Evolutionary conservation across 2,888 invertebrate species (phyloP).

Genomic region (Aradus depressus): DNA sequence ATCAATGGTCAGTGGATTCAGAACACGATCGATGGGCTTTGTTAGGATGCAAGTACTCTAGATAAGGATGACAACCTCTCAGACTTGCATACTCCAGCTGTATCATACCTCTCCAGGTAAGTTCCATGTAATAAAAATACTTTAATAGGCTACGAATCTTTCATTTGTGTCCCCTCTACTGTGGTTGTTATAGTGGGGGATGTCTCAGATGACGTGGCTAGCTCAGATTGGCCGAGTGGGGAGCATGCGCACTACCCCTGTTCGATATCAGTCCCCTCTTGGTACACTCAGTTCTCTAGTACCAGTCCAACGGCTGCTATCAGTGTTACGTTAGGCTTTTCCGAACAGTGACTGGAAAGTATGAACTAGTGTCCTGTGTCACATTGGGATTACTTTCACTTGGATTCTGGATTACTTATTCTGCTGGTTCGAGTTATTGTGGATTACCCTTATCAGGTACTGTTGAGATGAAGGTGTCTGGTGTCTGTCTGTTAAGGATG

Average conservation of each 20-base stretch:
- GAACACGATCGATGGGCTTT: too few relatives aligned
- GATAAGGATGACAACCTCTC: not conserved
- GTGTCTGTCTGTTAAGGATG: too few relatives aligned
- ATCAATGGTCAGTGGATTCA: too few relatives aligned
- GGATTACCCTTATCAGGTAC: conserved; percentile 10
- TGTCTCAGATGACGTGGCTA: conserved; percentile 19
- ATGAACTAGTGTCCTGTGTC: conserved; percentile 11
- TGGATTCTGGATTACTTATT: not conserved
- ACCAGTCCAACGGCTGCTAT: too few relatives aligned
- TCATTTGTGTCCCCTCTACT: conserved; percentile 22
- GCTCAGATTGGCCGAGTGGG: conserved; percentile 9
- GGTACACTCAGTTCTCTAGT: not conserved
- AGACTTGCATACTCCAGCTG: not conserved
- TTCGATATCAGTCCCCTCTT: conserved; percentile 19
- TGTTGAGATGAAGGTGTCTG: too few relatives aligned
- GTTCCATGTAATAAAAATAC: conserved; percentile 12
- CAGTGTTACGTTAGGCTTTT: not conserved
- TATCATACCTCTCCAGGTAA: too few relatives aligned
- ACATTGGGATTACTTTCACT: conserved; percentile 12
- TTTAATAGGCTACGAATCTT: conserved; percentile 19
- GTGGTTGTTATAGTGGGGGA: conserved; percentile 21
- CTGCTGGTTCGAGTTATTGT: not conserved
- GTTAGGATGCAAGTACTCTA: too few relatives aligned
- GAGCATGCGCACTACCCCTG: conserved; percentile 17
- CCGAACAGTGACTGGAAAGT: conserved; percentile 2